phyloP scores from a whole-genome alignment of 35 echinoderm and acorn worm genomes.

The Lytechinus pictus region DNA sequence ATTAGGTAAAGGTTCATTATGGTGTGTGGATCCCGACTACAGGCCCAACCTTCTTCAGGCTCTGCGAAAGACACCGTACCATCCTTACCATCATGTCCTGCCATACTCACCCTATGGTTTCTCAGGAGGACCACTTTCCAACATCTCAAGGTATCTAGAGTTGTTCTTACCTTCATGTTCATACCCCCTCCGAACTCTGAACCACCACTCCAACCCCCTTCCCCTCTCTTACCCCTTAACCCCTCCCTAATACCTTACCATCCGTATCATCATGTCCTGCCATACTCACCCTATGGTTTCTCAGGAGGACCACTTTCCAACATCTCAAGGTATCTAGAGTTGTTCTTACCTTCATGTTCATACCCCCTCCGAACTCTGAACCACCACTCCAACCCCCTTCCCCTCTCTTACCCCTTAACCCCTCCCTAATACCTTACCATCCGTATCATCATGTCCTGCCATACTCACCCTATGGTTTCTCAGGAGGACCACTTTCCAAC shows the following conservation, averaged over 20 bases:
- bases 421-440: slow-evolving; percentile 79
- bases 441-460: slow-evolving; percentile 96
- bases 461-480: slow-evolving; percentile 76
- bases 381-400: too few species aligned
- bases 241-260: slow-evolving; percentile 77
- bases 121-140: slow-evolving; percentile 84
- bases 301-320: slow-evolving; percentile 84
- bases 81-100: slow-evolving; percentile 97
- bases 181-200: too few species aligned
- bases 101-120: slow-evolving; percentile 79
- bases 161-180: too few species aligned
- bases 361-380: too few species aligned
- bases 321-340: slow-evolving; percentile 79
- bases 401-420: too few species aligned
- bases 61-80: slow-evolving; percentile 93
- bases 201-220: too few species aligned
- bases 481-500: slow-evolving; percentile 83
- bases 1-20: slow-evolving; percentile 95
- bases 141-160: slow-evolving; percentile 82
- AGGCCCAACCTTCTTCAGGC: slow-evolving; percentile 96
- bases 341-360: too few species aligned
- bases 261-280: slow-evolving; percentile 95
- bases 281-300: slow-evolving; percentile 78
- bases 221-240: too few species aligned
- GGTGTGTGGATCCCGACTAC: slow-evolving; percentile 98